A percentile compares a stretch with the other conserved stretches of the same genome.
These are phyloP conservation scores for Eurystomus gularis DNA, from an alignment of 2,113 vertebrate species.

Conservation along the genomic window DNA sequence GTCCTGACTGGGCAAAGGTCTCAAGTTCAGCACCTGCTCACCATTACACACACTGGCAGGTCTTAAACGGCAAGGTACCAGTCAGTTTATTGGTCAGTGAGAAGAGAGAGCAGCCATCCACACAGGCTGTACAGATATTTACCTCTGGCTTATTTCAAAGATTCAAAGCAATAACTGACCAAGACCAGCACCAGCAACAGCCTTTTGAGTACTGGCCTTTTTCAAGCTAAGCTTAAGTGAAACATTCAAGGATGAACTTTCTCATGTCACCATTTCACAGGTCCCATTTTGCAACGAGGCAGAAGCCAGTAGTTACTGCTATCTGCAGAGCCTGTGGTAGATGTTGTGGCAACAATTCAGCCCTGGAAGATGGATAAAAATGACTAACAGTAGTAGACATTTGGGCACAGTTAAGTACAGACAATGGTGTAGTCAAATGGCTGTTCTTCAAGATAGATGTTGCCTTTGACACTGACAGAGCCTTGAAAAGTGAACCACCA, in stretches of 20 bases:
- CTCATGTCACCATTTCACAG: background rate
- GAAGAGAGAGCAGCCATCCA: background rate
- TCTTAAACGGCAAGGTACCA: background rate
- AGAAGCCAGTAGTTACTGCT: background rate
- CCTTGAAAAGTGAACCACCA: slow-evolving; percentile 16
- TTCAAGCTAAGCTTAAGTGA: background rate
- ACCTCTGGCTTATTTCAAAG: background rate
- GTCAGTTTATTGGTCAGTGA: background rate
- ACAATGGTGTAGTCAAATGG: background rate
- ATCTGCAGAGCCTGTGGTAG: background rate
- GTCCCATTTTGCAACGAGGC: background rate
- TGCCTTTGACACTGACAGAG: background rate
- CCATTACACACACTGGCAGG: background rate
- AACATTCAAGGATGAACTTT: background rate
- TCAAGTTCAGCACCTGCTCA: background rate
- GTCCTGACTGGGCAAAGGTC: background rate
- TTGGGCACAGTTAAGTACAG: slow-evolving; percentile 19
- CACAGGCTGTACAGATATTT: background rate
- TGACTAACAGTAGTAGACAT: slow-evolving; percentile 36
- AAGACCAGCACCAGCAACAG: background rate
- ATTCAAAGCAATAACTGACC: background rate
- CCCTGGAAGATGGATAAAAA: background rate
- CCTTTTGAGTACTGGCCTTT: background rate
- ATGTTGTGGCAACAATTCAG: background rate
- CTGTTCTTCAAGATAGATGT: background rate